These are phyloP conservation scores for Ambastaia sidthimunki DNA, from an alignment of 2,797 vertebrate species.

Conservation along the genomic window DNA sequence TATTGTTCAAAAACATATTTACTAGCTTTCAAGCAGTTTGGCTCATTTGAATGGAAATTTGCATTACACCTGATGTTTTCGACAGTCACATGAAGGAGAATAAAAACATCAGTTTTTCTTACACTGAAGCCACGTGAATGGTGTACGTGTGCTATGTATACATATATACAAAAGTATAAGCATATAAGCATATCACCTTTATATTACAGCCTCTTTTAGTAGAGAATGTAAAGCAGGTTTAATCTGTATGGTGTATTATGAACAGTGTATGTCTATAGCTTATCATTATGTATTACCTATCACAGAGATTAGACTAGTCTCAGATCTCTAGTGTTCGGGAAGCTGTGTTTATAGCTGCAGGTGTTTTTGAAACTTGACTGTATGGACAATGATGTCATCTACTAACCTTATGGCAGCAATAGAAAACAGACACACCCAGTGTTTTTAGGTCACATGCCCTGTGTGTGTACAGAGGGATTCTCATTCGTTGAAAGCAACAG, in stretches of 20 bases:
- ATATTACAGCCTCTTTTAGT: neutral
- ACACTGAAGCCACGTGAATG: neutral
- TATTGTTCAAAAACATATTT: constrained; percentile 12
- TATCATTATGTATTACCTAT: neutral
- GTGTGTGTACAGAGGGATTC: constrained; percentile 75
- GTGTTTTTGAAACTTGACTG: constrained; percentile 51
- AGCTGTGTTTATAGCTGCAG: constrained; percentile 32
- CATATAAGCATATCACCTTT: neutral
- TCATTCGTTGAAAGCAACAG: constrained; percentile 65
- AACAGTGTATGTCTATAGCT: neutral
- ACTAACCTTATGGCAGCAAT: constrained; percentile 61
- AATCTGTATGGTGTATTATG: neutral
- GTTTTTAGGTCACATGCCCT: constrained; percentile 70
- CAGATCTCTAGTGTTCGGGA: constrained; percentile 11
- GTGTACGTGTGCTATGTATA: neutral
- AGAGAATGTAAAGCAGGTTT: constrained; percentile 10
- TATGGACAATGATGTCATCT: constrained; percentile 70
- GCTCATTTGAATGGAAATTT: constrained; percentile 80
- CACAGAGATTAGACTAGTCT: constrained; percentile 13
- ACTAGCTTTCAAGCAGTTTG: constrained; percentile 65
- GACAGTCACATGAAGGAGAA: constrained; percentile 48
- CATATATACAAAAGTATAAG: too few species aligned
- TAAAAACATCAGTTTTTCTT: constrained; percentile 13
- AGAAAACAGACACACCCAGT: constrained; percentile 61
- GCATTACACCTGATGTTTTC: constrained; percentile 67